Evolutionary conservation across 2,797 vertebrate genomes (phyloP), one percentile per base, ranked within the genome.

Genomic region (Ammospiza maritima): DNA sequence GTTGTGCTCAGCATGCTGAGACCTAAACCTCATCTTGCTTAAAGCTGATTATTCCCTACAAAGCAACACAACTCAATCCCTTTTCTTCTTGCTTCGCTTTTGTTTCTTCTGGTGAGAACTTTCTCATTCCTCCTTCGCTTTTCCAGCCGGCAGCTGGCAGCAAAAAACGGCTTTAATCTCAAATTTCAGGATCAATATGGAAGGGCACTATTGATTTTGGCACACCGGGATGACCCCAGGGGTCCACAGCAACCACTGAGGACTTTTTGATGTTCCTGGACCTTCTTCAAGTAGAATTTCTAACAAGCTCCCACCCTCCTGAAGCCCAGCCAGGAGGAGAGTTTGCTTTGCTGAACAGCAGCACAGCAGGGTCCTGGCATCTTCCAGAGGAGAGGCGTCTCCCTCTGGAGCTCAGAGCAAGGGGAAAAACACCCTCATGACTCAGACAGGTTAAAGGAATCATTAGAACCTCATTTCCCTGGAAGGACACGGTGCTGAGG

Each of bases 131-230:
- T 74, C 22, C 88, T 93, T 83, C 36, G 17, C 69, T 77, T 87
- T 86, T 86, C 53, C 84, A 85, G 82, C 70, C 44, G n/a, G 73
- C 89, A 93, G 87, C 86, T 91, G 72, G 86, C 80, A 72, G 77
- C 54, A 90, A 83, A 58, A 96, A 77, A 77, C 67, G 89, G 77
- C 94, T 94, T 95, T 92, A 84, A 94, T 97, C 94, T 96, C 94
- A 85, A 74, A 95, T 96, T 96, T 95, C 95, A 75, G 88, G 92
- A 95, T 96, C 94, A 85, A 94, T 89, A 72, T 10, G 4, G 27
- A 29, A 8, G 42, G 89, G 79, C 94, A 56, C 74, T 93, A 96
- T 93, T 95, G 96, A 95, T 96, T 96, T 93, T 96, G 94, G 93
- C 94, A 91, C 88, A 74, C 53, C 0, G 4, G 83, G 60, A 27